Percentiles rank a stretch among this genome's conserved stretches.
Evolutionary conservation across 2,888 invertebrate genomes (phyloP).

Genomic region (Melitaea athalia): DNA sequence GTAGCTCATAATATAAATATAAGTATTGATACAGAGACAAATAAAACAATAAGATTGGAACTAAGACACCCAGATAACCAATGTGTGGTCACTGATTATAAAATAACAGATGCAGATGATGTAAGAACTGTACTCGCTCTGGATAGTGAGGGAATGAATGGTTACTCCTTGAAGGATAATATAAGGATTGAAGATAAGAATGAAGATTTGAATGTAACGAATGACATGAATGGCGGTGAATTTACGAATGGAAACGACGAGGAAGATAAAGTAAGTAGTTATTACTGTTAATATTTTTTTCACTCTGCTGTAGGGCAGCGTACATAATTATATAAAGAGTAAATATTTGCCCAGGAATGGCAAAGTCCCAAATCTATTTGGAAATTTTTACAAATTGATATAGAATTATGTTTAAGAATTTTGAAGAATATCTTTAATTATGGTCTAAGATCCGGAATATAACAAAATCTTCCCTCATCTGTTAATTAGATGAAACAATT

Average conservation of each 20-base stretch:
- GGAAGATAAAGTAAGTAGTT: slow-evolving; percentile 56
- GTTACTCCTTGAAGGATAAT: slow-evolving; percentile 52
- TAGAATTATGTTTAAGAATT: no score
- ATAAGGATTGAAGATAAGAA: slow-evolving; percentile 45
- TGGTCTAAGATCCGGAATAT: no score
- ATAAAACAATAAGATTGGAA: slow-evolving; percentile 60
- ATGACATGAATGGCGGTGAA: slow-evolving; percentile 45
- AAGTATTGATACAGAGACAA: slow-evolving; percentile 61
- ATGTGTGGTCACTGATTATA: slow-evolving; percentile 33
- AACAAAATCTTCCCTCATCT: no score
- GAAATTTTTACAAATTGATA: no score
- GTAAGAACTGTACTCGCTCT: slow-evolving; percentile 42
- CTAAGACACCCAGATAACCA: slow-evolving; percentile 35
- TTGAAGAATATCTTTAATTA: no score
- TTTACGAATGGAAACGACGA: slow-evolving; percentile 50
- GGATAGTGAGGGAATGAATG: slow-evolving; percentile 48
- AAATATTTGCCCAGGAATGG: no score
- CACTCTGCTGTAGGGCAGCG: no score
- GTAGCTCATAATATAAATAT: slow-evolving; percentile 58
- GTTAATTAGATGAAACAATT: no score
- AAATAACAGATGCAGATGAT: slow-evolving; percentile 38
- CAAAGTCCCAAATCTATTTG: no score
- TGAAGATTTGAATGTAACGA: slow-evolving; percentile 43
- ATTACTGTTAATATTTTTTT: background rate
- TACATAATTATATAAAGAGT: no score